These are phyloP conservation scores for Brenthis ino DNA, from an alignment of 2,888 invertebrate genomes.

Conservation along the genomic window DNA sequence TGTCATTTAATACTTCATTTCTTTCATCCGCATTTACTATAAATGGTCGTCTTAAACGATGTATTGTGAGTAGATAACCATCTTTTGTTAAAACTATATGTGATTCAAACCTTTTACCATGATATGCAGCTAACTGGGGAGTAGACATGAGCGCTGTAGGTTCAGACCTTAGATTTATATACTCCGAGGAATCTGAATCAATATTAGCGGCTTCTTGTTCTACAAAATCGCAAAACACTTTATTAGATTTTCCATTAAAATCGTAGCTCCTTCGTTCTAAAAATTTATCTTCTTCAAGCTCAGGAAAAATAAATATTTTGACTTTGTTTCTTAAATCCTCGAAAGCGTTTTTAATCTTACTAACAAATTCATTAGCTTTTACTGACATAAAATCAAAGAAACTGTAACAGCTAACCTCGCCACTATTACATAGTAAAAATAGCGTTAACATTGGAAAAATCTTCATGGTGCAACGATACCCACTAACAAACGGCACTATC, in stretches of 20 bases:
- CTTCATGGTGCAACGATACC: constrained; percentile 34
- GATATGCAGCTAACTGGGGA: constrained; percentile 70
- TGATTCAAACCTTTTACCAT: constrained; percentile 87
- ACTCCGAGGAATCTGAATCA: constrained; percentile 42
- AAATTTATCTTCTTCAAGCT: constrained; percentile 1
- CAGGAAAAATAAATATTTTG: constrained; percentile 38
- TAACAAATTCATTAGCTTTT: constrained; percentile 47
- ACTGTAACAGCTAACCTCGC: constrained; percentile 37
- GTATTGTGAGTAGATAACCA: constrained; percentile 91
- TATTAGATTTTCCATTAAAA: constrained; percentile 36
- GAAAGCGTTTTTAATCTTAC: constrained; percentile 41
- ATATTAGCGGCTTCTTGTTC: constrained; percentile 43
- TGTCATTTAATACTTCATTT: constrained; percentile 51
- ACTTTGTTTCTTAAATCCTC: constrained; percentile 42
- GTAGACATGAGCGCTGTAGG: constrained; percentile 62
- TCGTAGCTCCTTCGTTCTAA: not conserved
- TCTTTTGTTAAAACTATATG: constrained; percentile 89
- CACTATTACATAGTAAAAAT: constrained; percentile 31
- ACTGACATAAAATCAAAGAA: constrained; percentile 43
- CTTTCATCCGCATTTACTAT: constrained; percentile 58
- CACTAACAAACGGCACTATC: constrained; percentile 25
- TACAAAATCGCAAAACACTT: constrained; percentile 46
- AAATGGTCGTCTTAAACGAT: constrained; percentile 87
- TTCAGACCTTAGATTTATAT: constrained; percentile 45
- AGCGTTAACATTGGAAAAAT: constrained; percentile 31